Base-by-base conservation (phyloP, 2,888 invertebrate species). In the Mantis religiosa region DNA sequence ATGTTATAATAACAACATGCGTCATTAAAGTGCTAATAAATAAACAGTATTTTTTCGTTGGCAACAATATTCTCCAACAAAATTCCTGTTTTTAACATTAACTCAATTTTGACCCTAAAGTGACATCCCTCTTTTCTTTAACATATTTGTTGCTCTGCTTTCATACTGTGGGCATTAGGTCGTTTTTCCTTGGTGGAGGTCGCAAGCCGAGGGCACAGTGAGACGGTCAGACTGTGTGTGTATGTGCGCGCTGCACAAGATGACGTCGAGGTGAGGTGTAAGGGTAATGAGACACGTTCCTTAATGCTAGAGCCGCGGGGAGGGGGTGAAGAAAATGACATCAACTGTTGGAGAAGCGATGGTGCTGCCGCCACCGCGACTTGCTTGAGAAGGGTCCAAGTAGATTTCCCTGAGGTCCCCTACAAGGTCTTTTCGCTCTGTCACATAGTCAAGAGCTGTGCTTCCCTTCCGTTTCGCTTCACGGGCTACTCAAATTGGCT, bases 271-370 rank as follows among this genome's bases (percentile, higher is more conserved):
- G 54, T 85, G 85, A 15, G 71, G 28, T 84, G 84, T 28, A 81
- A 34, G 30, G 87, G 87, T 87, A 87, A 87, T 87, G 87, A 87
- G 87, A 87, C 87, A 82, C 82, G 87, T 71, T 87, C 82, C 71
- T 87, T 87, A 87, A 87, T 82, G 87, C 87, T 34, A 87, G 82
- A 87, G 34, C 27, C 87, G 30, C n/a, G 28, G 82, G 54, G 54
- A 20, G 25, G 54, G 54, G 54, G 54, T 71, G 54, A 25, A 71
- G 54, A 71, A 71, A 71, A 71, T 71, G 54, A 71, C 54, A 71
- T 71, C 54, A 71, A 71, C 54, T 71, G 54, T 71, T 71, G 54
- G 54, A 71, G 54, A 71, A 71, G 54, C 54, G 54, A 71, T 25
- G 54, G 54, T 71, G 54, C 54, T 71, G 54, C 54, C 54, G 54